Evolutionary conservation across 92 coral and sea anemone genomes (phyloP), one percentile per base, ranked within the genome.

Genomic region (Scolanthus callimorphus): DNA sequence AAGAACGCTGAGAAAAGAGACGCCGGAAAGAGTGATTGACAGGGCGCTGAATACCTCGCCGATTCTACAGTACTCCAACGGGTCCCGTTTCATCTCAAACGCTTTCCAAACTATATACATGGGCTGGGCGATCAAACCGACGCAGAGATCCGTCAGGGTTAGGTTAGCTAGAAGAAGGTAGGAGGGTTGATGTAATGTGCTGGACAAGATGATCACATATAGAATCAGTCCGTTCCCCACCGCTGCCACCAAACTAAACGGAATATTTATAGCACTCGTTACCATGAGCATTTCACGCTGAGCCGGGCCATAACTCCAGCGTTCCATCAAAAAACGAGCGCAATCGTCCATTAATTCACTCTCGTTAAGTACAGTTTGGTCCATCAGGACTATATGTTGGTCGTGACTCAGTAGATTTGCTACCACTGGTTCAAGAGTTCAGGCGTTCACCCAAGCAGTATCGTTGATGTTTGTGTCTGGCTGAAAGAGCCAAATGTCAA

Each of bases 161-260:
- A 46, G 17, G 52, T 19, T 46, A 19, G 11, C 8, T 4, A 46
- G 52, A 4, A 46, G 52, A 4, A 46, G 4, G 52, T 46, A 46
- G 6, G 52, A 46, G 4, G 52, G 52, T 21, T 10, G 23, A 20
- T 46, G 52, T 20, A 46, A 46, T 4, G 52, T 6, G 23, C 4
- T 46, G 23, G 8, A 6, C 4, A 9, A 21, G 17, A 11, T 6
- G 23, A 46, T 46, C 11, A 21, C 23, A 19, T 4, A 46, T 4
- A 46, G 52, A 9, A 46, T 46, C 11, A 46, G 52, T 6, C 11
- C 52, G 17, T 46, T 46, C 52, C 52, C 52, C 8, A 19, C 52
- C 4, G 22, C 17, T 21, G 52, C 52, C 52, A 46, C 17, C 11
- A 46, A 4, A 46, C 52, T 21, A 20, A 46, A 46, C 22, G 52